Evolutionary conservation across 2,797 vertebrate genomes (phyloP), one percentile per base, ranked within the genome.

Genomic region (Vultur gryphus): DNA sequence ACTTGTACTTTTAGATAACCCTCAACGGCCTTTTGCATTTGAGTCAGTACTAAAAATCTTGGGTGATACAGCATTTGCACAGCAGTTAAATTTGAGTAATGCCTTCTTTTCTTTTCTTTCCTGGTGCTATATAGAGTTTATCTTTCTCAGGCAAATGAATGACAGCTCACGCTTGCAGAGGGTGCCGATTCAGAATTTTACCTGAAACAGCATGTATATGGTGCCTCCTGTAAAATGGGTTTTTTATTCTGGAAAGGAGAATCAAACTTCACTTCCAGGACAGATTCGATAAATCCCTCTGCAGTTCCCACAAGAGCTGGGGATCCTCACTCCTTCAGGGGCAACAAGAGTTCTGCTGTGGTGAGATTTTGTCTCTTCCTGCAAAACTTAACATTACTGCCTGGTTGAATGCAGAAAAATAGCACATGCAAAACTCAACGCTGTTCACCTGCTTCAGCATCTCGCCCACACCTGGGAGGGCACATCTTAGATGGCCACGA

Each of bases 191-290:
- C 31, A 43, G 84, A 76, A 15, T 76, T 93, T 72, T 41, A 25
- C 57, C 46, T 43, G 46, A 44, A 57, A 49, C 11, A 84, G 11
- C 24, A 31, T 1, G 0, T n/a, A 2, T 4, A 26, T 8, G 4
- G 9, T 39, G 37, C 26, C 48, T 71, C n/a, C 62, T 51, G 13
- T 37, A 19, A 75, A 90, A 10, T 0, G 0, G 2, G 6, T 8
- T 31, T 70, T 88, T 65, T 26, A 37, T 39, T 58, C 61, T 49
- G 21, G 41, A 67, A 70, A 64, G 14, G 35, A 13, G 28, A 73
- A 26, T 33, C n/a, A 44, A 64, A 76, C 17, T 71, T 84, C 58
- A 37, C 21, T 52, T 65, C 37, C n/a, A 69, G 37, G 7, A 26
- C 0, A 57, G 73, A 37, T 81, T 44, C 3, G 9, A 46, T 41